phyloP scores from a whole-genome alignment of 2,113 vertebrate species.

The Gnathonemus longibarbis region DNA sequence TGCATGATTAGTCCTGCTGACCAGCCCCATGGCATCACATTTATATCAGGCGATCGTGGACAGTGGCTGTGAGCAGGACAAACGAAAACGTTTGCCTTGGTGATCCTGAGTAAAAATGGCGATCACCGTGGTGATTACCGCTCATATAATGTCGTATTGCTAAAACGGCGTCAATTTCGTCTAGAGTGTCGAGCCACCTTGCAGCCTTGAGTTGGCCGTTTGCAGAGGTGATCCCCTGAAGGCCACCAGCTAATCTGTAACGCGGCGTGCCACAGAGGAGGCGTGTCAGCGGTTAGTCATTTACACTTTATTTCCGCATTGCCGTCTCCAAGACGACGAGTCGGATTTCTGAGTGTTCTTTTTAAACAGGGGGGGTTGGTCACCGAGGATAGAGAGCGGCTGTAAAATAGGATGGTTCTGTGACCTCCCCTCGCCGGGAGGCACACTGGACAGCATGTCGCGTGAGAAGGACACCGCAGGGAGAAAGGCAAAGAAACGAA shows the following conservation, averaged over 20 bases:
- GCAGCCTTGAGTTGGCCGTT: background rate
- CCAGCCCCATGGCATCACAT: background rate
- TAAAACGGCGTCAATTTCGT: background rate
- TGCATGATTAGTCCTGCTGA: background rate
- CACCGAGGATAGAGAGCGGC: background rate
- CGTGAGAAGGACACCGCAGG: background rate
- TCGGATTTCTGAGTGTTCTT: background rate
- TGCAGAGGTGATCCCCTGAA: background rate
- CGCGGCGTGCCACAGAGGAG: background rate
- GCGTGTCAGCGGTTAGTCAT: background rate
- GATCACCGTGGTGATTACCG: background rate
- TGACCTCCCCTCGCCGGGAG: background rate
- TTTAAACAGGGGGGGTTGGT: background rate
- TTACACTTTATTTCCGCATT: background rate
- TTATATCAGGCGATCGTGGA: background rate
- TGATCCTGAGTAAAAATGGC: background rate
- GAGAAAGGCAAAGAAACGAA: background rate
- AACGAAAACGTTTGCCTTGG: background rate
- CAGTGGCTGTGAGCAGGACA: background rate
- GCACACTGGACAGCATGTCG: too few species aligned
- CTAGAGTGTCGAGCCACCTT: background rate
- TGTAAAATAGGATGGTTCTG: background rate
- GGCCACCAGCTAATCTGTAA: too few species aligned
- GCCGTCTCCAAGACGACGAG: background rate
- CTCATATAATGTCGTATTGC: background rate